Evolutionary conservation across 2,888 invertebrate species (phyloP).

Genomic region (Petrolisthes cinctipes): DNA sequence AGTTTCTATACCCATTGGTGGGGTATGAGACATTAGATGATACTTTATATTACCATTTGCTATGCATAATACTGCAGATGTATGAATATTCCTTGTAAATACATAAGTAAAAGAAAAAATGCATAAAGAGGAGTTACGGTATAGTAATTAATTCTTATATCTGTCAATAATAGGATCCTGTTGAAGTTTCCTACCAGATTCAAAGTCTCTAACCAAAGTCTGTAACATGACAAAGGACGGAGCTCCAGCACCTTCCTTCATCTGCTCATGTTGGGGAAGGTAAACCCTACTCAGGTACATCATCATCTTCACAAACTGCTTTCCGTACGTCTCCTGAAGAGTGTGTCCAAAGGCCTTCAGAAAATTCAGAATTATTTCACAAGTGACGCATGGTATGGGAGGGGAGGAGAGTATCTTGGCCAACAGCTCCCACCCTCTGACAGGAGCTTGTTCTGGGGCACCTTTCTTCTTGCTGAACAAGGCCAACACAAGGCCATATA

Average conservation of each 20-base stretch:
- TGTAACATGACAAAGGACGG: constrained; percentile 16
- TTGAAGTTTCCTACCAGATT: constrained; percentile 1
- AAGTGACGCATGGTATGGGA: constrained; percentile 25
- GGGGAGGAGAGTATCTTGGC: constrained; percentile 16
- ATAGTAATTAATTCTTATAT: constrained; percentile 6
- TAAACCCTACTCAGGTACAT: constrained; percentile 18
- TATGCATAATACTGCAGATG: too few relatives aligned
- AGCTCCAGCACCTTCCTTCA: constrained; percentile 26
- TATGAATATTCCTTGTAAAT: neutral
- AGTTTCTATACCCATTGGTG: too few relatives aligned
- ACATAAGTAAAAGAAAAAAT: neutral
- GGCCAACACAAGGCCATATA: constrained; percentile 36
- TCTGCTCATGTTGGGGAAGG: neutral
- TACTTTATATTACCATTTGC: too few relatives aligned
- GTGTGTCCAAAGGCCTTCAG: constrained; percentile 7
- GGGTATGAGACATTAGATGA: too few relatives aligned
- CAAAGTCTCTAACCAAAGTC: constrained; percentile 11
- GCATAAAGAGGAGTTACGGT: neutral
- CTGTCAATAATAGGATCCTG: constrained; percentile 12
- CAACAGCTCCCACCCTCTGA: constrained; percentile 34
- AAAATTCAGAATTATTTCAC: constrained; percentile 8
- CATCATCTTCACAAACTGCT: constrained; percentile 45
- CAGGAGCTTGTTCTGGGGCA: constrained; percentile 22
- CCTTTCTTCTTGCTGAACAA: constrained; percentile 6
- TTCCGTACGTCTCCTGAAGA: constrained; percentile 40